Conservation (phyloP, 2,113 vertebrate genomes). For the Ochotona princeps region DNA sequence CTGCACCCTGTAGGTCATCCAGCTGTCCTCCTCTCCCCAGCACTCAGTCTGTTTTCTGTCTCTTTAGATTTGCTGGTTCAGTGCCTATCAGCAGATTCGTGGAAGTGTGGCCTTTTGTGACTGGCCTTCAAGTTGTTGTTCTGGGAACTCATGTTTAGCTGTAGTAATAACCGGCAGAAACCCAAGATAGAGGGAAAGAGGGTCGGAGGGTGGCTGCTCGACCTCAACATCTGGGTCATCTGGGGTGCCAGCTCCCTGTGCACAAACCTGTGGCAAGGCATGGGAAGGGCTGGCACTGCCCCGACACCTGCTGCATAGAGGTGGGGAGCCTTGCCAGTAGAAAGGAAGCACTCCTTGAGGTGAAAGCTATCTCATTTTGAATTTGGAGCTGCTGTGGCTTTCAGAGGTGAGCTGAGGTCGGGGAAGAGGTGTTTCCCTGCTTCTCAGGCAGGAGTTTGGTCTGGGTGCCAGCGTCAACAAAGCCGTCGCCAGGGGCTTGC, state of each 20-base stretch:
- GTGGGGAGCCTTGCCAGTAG: not conserved
- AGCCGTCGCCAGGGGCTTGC: not conserved
- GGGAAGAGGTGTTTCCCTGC: slow-evolving; percentile 43
- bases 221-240: not conserved
- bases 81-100: slow-evolving; percentile 3
- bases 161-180: not conserved
- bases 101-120: not conserved
- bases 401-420: slow-evolving; percentile 15
- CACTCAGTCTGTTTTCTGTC: not conserved
- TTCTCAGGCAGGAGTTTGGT: not conserved
- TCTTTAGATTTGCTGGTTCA: not conserved
- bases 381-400: slow-evolving; percentile 12
- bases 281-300: not conserved
- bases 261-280: not conserved
- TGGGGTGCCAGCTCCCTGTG: not conserved
- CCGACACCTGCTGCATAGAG: not conserved
- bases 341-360: not conserved
- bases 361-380: not conserved
- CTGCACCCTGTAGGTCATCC: not conserved
- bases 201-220: not conserved
- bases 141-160: not conserved
- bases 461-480: slow-evolving; percentile 27
- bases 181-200: not conserved
- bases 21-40: not conserved
- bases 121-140: not conserved